Base-by-base conservation (phyloP, 2,113 vertebrate species). In the Nycticorax nycticorax region DNA sequence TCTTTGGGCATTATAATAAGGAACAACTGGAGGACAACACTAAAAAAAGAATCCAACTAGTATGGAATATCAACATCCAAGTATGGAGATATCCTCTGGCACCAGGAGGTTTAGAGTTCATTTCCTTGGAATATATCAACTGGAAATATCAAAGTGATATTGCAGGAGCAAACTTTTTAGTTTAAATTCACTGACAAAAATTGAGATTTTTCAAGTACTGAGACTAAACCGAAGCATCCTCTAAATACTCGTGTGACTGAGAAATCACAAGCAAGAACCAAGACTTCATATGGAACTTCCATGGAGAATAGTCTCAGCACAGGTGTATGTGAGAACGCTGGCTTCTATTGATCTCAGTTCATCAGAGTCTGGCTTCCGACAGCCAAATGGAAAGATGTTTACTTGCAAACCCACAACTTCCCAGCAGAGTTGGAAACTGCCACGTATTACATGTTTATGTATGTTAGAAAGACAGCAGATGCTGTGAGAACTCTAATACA, bases 31-130 rank as follows among this genome's bases (percentile, higher is more conserved):
- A 97, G 85, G 88, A 95, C 13, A 60, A 48, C 55, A 91, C 73
- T 85, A 87, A 94, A 88, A 83, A 96, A 94, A 89, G 57, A 91
- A 91, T 89, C 72, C 73, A 96, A 57, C 79, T 74, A 67, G 81
- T 94, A 69, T 68, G 80, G 95, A 96, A 85, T 88, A 94, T 68
- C 92, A 86, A 56, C 85, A 90, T 56, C 77, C 77, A 69, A 90
- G 63, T 28, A 91, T 43, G 53, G 62, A 85, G 41, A 68, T 41
- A 45, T 10, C 64, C 33, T 37, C 17, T 52, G 28, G 55, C 68
- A 72, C 24, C 50, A 78, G 48, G 52, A 79, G 7, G 21, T 64
- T 81, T 14, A 66, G 45, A 63, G 37, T 35, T 67, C 12, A 63
- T 68, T 78, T 90, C 30, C 24, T 71, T 57, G 9, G 45, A 96